A percentile compares a stretch with the other conserved stretches of the same genome.
These are phyloP conservation scores for Ichneumon xanthorius DNA, from an alignment of 2,888 invertebrate genomes.

Conservation along the genomic window DNA sequence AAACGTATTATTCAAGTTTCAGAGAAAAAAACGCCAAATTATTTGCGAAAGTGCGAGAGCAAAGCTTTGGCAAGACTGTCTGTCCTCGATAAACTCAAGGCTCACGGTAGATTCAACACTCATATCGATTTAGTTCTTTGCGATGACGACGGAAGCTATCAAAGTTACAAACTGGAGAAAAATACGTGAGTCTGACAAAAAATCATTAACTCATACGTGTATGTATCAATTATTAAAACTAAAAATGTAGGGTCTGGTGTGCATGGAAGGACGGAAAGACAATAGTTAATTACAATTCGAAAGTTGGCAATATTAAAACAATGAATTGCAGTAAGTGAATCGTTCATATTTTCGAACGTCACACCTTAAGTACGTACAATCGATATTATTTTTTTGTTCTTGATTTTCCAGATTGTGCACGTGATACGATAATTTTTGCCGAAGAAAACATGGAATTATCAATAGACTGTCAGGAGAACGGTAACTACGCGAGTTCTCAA, in stretches of 20 bases:
- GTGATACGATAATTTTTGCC: slow-evolving; percentile 86
- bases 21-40: slow-evolving; percentile 82
- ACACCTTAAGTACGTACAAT: background rate
- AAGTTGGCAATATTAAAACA: slow-evolving; percentile 81
- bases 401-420: slow-evolving; percentile 87
- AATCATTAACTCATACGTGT: background rate
- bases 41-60: slow-evolving; percentile 90
- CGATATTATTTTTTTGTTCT: slow-evolving; percentile 23
- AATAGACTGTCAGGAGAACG: slow-evolving; percentile 86
- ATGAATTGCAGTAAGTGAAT: slow-evolving; percentile 87
- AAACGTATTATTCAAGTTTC: background rate
- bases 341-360: background rate
- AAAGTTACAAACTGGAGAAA: slow-evolving; percentile 86
- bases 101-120: slow-evolving; percentile 87
- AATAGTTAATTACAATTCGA: slow-evolving; percentile 86
- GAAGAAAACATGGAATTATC: slow-evolving; percentile 85
- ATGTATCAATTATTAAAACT: background rate
- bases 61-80: slow-evolving; percentile 86
- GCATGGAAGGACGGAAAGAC: slow-evolving; percentile 87
- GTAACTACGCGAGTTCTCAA: slow-evolving; percentile 87
- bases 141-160: slow-evolving; percentile 89
- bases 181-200: slow-evolving; percentile 86
- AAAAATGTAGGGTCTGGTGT: slow-evolving; percentile 87
- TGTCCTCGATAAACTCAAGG: slow-evolving; percentile 86
- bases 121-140: slow-evolving; percentile 87